A percentile compares a stretch with the other conserved stretches of the same genome.
Evolutionary conservation across 1,140 invertebrate genomes (phyloP).

Genomic region (Drosophila yakuba): DNA sequence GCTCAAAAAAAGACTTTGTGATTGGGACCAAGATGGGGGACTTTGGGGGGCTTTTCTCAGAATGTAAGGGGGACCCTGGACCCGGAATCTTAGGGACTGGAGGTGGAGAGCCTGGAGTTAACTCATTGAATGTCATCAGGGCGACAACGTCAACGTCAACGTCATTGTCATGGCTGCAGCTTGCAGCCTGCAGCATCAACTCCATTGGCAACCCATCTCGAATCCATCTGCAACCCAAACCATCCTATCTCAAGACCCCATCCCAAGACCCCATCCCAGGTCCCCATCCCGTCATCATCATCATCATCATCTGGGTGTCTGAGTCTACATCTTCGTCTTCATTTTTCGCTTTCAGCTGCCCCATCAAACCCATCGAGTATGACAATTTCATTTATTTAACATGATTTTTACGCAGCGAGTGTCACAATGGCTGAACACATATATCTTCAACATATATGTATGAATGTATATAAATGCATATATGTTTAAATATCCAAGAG

Average conservation of each 20-base stretch:
- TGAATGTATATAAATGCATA: constrained; percentile 8
- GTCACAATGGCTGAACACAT: constrained; percentile 42
- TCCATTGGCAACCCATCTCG: constrained; percentile 40
- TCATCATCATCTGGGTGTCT: constrained; percentile 42
- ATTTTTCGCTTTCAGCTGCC: constrained; percentile 48
- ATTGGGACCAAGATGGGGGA: constrained; percentile 2
- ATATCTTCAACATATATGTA: neutral
- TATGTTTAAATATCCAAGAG: neutral
- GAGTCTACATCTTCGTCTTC: constrained; percentile 43
- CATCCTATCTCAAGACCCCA: constrained; percentile 12
- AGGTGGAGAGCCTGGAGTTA: constrained; percentile 32
- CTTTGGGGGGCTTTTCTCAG: constrained; percentile 16
- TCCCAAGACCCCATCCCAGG: constrained; percentile 5
- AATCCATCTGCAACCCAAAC: constrained; percentile 11
- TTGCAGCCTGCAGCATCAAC: constrained; percentile 50
- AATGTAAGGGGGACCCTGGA: neutral
- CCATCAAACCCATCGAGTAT: constrained; percentile 65
- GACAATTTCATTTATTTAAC: constrained; percentile 79
- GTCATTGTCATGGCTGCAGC: constrained; percentile 60
- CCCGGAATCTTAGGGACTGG: neutral
- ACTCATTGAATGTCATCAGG: constrained; percentile 68
- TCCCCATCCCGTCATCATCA: constrained; percentile 17
- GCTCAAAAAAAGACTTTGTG: constrained; percentile 11
- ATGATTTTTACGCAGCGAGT: constrained; percentile 62
- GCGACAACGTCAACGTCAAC: constrained; percentile 69